A percentile compares a stretch with the other conserved stretches of the same genome.
These are phyloP conservation scores for Spodoptera exigua DNA, from an alignment of 2,888 invertebrate species.

Conservation along the genomic window DNA sequence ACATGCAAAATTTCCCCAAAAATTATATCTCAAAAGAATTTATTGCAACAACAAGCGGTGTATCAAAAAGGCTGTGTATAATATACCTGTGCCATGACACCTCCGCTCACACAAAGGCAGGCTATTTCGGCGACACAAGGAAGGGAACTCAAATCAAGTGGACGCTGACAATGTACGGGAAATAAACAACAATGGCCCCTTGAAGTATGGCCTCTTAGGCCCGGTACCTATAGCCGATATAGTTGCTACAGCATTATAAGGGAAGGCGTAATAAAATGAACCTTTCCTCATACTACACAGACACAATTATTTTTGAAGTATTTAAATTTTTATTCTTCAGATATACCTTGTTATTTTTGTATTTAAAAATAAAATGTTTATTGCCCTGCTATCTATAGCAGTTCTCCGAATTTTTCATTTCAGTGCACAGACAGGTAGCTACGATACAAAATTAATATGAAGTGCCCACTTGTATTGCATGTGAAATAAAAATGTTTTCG, in stretches of 20 bases:
- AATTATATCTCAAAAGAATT: conserved; percentile 12
- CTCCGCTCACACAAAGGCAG: conserved; percentile 47
- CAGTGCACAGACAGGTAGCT: too few species aligned
- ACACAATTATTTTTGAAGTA: too few species aligned
- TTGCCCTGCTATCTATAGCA: too few species aligned
- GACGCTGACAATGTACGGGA: conserved; percentile 59
- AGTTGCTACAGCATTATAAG: conserved; percentile 11
- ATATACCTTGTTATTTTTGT: too few species aligned
- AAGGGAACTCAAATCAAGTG: conserved; percentile 60
- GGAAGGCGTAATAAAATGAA: conserved; percentile 7
- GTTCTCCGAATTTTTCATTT: too few species aligned
- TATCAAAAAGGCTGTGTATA: conserved; percentile 42
- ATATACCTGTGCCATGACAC: conserved; percentile 49
- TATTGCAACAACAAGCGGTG: conserved; percentile 16
- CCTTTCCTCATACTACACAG: too few species aligned
- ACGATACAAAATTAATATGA: too few species aligned
- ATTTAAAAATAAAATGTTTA: too few species aligned
- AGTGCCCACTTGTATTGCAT: too few species aligned
- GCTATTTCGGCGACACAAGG: conserved; percentile 56
- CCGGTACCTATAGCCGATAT: conserved; percentile 28
- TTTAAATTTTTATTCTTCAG: too few species aligned
- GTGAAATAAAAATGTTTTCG: too few species aligned
- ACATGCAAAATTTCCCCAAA: neutral
- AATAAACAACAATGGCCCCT: conserved; percentile 59
- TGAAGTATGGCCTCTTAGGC: conserved; percentile 55